Conservation (phyloP, 2,113 vertebrate genomes). For the Emydura subglobosa region DNA sequence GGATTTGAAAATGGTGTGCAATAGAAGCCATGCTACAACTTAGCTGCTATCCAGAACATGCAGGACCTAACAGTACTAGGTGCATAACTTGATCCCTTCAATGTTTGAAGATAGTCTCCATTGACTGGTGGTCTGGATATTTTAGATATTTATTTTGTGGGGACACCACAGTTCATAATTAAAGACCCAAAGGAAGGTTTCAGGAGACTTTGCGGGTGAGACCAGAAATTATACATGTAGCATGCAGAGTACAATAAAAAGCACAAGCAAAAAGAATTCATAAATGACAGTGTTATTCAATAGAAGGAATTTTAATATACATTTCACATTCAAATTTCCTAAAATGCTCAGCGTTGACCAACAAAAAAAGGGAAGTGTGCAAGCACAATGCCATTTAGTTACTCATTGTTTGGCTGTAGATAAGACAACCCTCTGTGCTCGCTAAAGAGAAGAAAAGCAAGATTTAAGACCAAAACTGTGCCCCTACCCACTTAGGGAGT, state of each 20-base stretch:
- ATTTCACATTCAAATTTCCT: not conserved
- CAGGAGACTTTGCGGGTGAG: conserved; percentile 78
- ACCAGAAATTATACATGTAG: conserved; percentile 76
- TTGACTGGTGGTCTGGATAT: conserved; percentile 80
- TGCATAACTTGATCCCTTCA: conserved; percentile 73
- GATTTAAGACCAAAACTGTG: not conserved
- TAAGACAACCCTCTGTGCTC: not conserved
- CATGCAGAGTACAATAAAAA: conserved; percentile 67
- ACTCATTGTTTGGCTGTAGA: not conserved
- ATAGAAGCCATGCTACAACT: not conserved
- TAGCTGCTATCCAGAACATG: not conserved
- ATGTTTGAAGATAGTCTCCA: conserved; percentile 77
- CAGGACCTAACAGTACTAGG: conserved; percentile 58
- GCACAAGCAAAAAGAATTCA: conserved; percentile 54
- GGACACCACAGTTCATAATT: conserved; percentile 80
- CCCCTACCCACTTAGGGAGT: not conserved
- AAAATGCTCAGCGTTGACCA: not conserved
- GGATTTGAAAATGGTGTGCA: not conserved
- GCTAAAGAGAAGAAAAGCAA: not conserved
- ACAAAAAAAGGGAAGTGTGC: not conserved
- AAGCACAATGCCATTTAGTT: not conserved
- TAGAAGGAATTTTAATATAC: not conserved
- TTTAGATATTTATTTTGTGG: conserved; percentile 81
- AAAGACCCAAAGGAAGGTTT: conserved; percentile 77
- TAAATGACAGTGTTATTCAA: not conserved